Conservation (phyloP, 2,888 invertebrate species). For the Scaptomyza caliginosa region DNA sequence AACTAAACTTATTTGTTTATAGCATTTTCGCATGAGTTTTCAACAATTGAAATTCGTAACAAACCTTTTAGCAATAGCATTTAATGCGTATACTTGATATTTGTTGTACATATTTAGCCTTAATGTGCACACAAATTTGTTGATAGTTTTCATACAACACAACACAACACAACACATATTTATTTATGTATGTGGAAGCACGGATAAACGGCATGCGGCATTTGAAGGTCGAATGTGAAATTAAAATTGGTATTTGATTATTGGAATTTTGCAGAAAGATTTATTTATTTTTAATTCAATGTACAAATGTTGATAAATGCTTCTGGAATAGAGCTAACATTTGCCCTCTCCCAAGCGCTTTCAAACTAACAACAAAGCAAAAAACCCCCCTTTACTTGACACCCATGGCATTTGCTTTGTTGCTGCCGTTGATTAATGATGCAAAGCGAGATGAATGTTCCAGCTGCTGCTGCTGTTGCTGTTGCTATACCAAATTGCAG, state of each 20-base stretch:
- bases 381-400: neutral
- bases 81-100: too few relatives aligned
- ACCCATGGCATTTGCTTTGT: constrained; percentile 36
- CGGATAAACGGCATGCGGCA: constrained; percentile 2
- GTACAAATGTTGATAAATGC: constrained; percentile 72
- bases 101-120: too few relatives aligned
- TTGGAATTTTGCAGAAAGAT: constrained; percentile 39
- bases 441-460: constrained; percentile 67
- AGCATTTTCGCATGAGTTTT: neutral
- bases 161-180: too few relatives aligned
- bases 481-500: constrained; percentile 53
- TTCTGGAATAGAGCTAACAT: constrained; percentile 26
- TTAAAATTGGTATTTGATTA: constrained; percentile 44
- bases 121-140: constrained; percentile 15
- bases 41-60: neutral
- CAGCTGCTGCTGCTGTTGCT: constrained; percentile 15
- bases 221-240: constrained; percentile 53
- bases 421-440: constrained; percentile 70
- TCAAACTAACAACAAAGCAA: neutral
- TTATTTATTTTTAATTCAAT: constrained; percentile 66
- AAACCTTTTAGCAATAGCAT: too few relatives aligned
- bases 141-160: constrained; percentile 32
- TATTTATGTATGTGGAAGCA: constrained; percentile 24
- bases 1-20: too few relatives aligned
- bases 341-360: neutral